Evolutionary conservation across 2,888 invertebrate genomes (phyloP).

Genomic region (Nomada ferruginata): DNA sequence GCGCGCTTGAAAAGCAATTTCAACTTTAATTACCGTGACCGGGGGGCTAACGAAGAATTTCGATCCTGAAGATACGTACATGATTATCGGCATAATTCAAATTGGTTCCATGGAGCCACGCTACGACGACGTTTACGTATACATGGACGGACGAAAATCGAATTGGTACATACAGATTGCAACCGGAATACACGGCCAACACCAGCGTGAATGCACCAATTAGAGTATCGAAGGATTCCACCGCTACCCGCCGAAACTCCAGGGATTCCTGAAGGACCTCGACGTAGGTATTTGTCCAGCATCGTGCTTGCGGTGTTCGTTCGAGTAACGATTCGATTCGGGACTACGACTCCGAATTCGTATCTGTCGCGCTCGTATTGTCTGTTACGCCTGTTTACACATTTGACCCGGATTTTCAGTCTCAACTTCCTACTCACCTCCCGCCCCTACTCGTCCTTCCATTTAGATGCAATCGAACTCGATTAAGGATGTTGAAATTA

Average conservation of each 20-base stretch:
- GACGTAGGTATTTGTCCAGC: constrained; percentile 80
- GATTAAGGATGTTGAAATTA: constrained; percentile 69
- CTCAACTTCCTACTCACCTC: constrained; percentile 49
- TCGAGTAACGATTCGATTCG: constrained; percentile 78
- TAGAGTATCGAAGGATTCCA: constrained; percentile 82
- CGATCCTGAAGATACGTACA: constrained; percentile 55
- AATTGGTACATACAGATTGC: constrained; percentile 67
- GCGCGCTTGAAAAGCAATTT: constrained; percentile 57
- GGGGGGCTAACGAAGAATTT: constrained; percentile 53
- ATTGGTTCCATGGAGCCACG: constrained; percentile 54
- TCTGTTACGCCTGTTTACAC: constrained; percentile 72
- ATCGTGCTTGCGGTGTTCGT: constrained; percentile 78
- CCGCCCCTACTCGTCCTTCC: constrained; percentile 26
- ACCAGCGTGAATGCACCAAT: constrained; percentile 80
- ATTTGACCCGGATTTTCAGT: constrained; percentile 70
- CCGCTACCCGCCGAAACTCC: constrained; percentile 78
- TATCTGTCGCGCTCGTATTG: constrained; percentile 67
- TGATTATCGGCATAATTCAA: constrained; percentile 66
- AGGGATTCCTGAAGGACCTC: constrained; percentile 81
- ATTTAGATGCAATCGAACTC: constrained; percentile 68
- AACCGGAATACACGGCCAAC: constrained; percentile 68
- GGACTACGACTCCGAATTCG: constrained; percentile 70
- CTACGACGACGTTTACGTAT: constrained; percentile 51
- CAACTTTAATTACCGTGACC: constrained; percentile 59
- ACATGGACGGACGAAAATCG: constrained; percentile 63